Evolutionary conservation across 2,797 vertebrate species (phyloP), one percentile per base, ranked within the genome.

Genomic region (Meriones psammophilus): DNA sequence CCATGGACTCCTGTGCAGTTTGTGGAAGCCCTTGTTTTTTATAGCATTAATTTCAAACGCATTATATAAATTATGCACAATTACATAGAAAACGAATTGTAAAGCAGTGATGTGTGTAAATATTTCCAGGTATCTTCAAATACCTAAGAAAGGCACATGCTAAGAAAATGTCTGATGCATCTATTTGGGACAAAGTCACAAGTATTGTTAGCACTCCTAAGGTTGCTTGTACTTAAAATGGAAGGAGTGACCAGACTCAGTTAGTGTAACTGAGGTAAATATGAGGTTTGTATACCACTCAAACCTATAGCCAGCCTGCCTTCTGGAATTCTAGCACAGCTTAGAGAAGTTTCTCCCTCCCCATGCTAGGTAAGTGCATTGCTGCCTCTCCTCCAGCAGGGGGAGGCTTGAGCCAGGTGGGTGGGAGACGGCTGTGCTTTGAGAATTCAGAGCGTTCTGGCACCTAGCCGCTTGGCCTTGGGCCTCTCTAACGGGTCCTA

Each of bases 351-450:
- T 28, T 74, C 88, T 71, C 69, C 36, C n/a, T 78, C 46, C 80
- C 69, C 30, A 54, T 3, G 1, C 68, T 10, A 33, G 95, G 56
- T n/a, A 80, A 6, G 36, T 76, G 90, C 90, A 73, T 22, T 78
- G 36, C 85, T n/a, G 9, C 33, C 1, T 58, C 12, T 56, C 28
- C 9, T 73, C 93, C 97, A 96, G 92, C 94, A 97, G 97, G 86
- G 93, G 96, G 86, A 87, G 92, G 18, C 74, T 71, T 20, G 58
- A 88, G 73, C 76, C 69, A 46, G 13, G 77, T 69, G 8, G 0
- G 33, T 20, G 66, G 3, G 39, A 36, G 74, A 2, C 3, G 33
- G 76, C 39, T 6, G 69, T 9, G 3, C 50, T 50, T 10, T 12
- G 5, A 46, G 28, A 39, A 18, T 5, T 6, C 20, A 30, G 68